A percentile compares a stretch with the other conserved stretches of the same genome.
Evolutionary conservation across 2,888 invertebrate species (phyloP).

Genomic region (Lasioglossum oenotherae): DNA sequence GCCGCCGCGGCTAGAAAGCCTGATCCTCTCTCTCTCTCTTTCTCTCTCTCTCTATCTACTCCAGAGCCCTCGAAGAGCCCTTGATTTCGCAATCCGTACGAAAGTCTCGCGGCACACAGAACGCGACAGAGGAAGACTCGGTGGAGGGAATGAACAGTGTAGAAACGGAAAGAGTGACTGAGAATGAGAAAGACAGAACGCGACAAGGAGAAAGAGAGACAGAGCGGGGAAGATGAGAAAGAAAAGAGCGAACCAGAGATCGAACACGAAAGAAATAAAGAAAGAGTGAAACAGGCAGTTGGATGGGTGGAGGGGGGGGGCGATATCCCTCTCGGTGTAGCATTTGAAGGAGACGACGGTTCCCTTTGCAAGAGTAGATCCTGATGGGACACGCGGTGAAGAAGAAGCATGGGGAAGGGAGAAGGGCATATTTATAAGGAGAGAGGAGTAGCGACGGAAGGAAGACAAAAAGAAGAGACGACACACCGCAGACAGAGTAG

Average conservation of each 20-base stretch:
- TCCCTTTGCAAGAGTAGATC: slow-evolving; percentile 70
- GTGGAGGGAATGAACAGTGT: slow-evolving; percentile 10
- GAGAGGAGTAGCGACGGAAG: slow-evolving; percentile 51
- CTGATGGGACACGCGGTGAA: slow-evolving; percentile 62
- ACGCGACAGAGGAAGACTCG: slow-evolving; percentile 14
- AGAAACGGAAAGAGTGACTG: slow-evolving; percentile 17
- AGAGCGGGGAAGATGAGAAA: not conserved
- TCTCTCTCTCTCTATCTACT: slow-evolving; percentile 33
- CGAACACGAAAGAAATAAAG: slow-evolving; percentile 23
- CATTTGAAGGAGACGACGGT: slow-evolving; percentile 73
- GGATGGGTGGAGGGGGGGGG: slow-evolving; percentile 4
- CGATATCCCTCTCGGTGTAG: slow-evolving; percentile 69
- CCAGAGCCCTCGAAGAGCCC: slow-evolving; percentile 74
- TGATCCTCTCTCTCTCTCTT: slow-evolving; percentile 27
- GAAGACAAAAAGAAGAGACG: slow-evolving; percentile 39
- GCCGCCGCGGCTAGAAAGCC: not conserved
- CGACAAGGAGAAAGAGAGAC: not conserved
- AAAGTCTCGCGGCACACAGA: slow-evolving; percentile 73
- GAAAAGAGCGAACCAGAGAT: not conserved
- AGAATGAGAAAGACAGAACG: not conserved
- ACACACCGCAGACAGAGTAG: slow-evolving; percentile 14
- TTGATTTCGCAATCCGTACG: slow-evolving; percentile 81
- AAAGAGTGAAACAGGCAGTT: slow-evolving; percentile 1
- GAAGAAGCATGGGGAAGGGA: slow-evolving; percentile 22
- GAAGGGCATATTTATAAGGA: slow-evolving; percentile 73